Base-by-base conservation (phyloP, 2,113 vertebrate species). In the Serilophus lunatus region DNA sequence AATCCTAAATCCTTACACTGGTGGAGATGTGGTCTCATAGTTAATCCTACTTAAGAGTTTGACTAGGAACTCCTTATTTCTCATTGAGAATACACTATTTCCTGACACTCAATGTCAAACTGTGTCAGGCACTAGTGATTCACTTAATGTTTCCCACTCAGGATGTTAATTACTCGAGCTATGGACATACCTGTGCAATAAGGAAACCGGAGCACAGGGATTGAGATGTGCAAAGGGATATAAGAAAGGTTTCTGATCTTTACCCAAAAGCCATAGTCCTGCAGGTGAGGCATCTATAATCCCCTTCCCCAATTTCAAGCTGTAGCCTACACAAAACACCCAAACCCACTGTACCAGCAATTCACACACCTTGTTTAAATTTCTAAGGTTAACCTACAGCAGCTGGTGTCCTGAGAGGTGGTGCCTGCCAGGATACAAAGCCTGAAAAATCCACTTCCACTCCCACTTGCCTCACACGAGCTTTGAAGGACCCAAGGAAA, bases 71-170 rank as follows among this genome's bases (percentile, higher is more conserved):
- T 63, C 4, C n/a, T 83, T 47, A 51, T 51, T 92, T 78, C 36
- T 47, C 60, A 59, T 18, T 56, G 50, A 83, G 86, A 90, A 81
- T 13, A 56, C 60, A 92, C 40, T 13, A 33, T 78, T 93, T 92
- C 88, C 88, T 93, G 82, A 60, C 86, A 89, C 11, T 77, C 72
- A 50, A 0, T 69, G 50, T 92, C 86, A 95, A 86, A 86, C 91
- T 88, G 92, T 95, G 76, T 95, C 92, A 96, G 88, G 47, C 60
- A 88, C 63, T 82, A 77, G 42, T 88, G 64, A 61, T 94, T 92
- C 90, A 47, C 47, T 95, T 94, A 80, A 96, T 93, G 91, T 88
- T 91, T 93, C 94, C 91, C 88, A 97, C 94, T 68, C 51, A 68
- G 80, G 64, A 63, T 93, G 88, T 11, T 81, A 92, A 92, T 92